A percentile compares a stretch with the other conserved stretches of the same genome.
phyloP scores from a whole-genome alignment of 2,888 invertebrate genomes.

The Molorchus minor region DNA sequence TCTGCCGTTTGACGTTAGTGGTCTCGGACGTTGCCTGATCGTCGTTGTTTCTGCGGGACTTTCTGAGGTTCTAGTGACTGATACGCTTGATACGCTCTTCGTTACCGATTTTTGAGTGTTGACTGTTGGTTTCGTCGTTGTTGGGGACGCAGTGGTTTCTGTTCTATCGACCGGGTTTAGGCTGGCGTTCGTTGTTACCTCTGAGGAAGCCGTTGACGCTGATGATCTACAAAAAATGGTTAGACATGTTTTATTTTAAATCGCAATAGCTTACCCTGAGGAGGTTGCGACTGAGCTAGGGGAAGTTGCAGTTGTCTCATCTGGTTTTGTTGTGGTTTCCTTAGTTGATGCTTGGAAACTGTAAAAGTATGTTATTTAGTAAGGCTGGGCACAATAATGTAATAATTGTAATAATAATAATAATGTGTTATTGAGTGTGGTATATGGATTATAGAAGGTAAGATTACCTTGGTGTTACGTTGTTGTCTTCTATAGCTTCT shows the following conservation, averaged over 20 bases:
- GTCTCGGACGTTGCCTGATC: slow-evolving; percentile 50
- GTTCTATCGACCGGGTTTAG: slow-evolving; percentile 14
- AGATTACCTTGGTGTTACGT: slow-evolving; percentile 24
- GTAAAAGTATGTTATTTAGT: slow-evolving; percentile 15
- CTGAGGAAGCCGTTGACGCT: neutral
- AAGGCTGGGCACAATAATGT: too few relatives aligned
- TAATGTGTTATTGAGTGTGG: too few relatives aligned
- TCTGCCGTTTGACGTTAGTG: slow-evolving; percentile 51
- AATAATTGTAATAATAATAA: too few relatives aligned
- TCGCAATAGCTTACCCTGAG: slow-evolving; percentile 4
- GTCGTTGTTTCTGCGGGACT: slow-evolving; percentile 31
- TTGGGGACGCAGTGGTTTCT: slow-evolving; percentile 18
- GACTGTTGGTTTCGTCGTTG: slow-evolving; percentile 28
- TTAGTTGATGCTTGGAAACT: slow-evolving; percentile 32
- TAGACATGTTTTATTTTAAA: neutral
- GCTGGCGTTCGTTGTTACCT: neutral
- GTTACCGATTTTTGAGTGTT: too few relatives aligned
- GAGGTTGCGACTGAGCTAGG: neutral
- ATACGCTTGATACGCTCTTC: slow-evolving; percentile 4
- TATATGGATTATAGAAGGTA: too few relatives aligned
- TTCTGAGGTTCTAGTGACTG: slow-evolving; percentile 20
- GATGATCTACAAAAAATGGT: slow-evolving; percentile 1
- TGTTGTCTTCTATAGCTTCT: slow-evolving; percentile 15
- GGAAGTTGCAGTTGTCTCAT: neutral
- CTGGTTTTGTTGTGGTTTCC: slow-evolving; percentile 19